Conservation (phyloP, 2,888 invertebrate genomes). For the Dasypolia templi region DNA sequence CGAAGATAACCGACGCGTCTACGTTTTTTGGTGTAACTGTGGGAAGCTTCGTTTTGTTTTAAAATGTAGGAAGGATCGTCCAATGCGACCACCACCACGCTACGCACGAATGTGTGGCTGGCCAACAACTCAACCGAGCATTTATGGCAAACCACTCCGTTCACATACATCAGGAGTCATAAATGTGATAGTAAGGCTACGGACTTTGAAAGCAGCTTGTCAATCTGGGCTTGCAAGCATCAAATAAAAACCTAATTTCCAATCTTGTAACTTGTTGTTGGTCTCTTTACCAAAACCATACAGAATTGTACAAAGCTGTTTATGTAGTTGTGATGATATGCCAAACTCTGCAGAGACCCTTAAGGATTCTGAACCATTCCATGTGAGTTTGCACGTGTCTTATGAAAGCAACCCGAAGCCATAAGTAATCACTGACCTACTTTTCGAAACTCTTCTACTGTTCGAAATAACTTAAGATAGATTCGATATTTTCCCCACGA, state of each 20-base stretch:
- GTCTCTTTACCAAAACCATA: not conserved
- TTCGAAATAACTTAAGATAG: slow-evolving; percentile 31
- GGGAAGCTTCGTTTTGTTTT: too few relatives aligned
- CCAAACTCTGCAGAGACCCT: not conserved
- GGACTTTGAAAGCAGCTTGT: not conserved
- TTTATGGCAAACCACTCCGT: too few relatives aligned
- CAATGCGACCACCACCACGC: too few relatives aligned
- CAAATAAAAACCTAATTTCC: not conserved
- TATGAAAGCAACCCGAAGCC: slow-evolving; percentile 8
- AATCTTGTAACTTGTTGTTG: not conserved
- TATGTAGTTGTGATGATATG: not conserved
- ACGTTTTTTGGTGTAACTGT: too few relatives aligned
- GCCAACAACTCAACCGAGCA: too few relatives aligned
- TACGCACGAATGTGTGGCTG: too few relatives aligned
- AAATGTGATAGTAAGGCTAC: not conserved
- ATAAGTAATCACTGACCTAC: slow-evolving; percentile 43
- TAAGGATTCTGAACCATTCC: not conserved
- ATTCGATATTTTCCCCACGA: slow-evolving; percentile 29
- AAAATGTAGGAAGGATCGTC: too few relatives aligned
- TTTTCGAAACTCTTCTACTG: slow-evolving; percentile 42
- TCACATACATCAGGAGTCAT: too few relatives aligned
- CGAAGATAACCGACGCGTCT: too few relatives aligned
- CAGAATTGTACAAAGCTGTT: not conserved
- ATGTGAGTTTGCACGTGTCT: slow-evolving; percentile 11
- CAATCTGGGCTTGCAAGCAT: not conserved